Percentiles rank a stretch among this genome's conserved stretches.
Conservation (phyloP, 1,140 invertebrate species). For the Asbolus verrucosus region DNA sequence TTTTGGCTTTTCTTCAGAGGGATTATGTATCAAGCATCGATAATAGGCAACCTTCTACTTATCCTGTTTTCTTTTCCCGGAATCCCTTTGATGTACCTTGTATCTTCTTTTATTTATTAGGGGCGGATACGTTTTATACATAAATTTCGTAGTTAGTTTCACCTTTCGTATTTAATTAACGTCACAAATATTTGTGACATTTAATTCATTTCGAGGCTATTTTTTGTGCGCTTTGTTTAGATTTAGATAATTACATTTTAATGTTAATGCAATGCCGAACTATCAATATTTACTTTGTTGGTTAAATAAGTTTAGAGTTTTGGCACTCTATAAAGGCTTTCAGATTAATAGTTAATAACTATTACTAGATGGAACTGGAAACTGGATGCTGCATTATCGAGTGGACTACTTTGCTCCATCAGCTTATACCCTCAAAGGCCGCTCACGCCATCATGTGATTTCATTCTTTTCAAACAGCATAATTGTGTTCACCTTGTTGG, state of each 20-base stretch:
- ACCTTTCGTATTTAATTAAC: constrained; percentile 19
- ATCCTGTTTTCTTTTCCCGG: constrained; percentile 17
- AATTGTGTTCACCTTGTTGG: constrained; percentile 22
- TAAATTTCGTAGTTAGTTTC: constrained; percentile 26
- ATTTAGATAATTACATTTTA: constrained; percentile 6
- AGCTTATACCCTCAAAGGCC: constrained; percentile 24
- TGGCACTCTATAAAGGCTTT: too few species aligned
- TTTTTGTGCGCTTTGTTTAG: not conserved
- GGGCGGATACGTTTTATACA: constrained; percentile 9
- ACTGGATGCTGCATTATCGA: too few species aligned
- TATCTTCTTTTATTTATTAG: constrained; percentile 20
- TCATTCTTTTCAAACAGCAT: constrained; percentile 17
- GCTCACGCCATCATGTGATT: constrained; percentile 1
- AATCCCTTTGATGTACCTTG: constrained; percentile 12
- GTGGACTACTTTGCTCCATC: constrained; percentile 8
- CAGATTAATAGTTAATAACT: too few species aligned
- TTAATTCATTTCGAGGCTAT: constrained; percentile 11
- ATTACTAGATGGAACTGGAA: too few species aligned
- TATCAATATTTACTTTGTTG: not conserved
- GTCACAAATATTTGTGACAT: constrained; percentile 26
- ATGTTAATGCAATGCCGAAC: not conserved
- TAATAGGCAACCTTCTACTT: constrained; percentile 28
- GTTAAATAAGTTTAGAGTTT: too few species aligned
- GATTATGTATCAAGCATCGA: constrained; percentile 30
- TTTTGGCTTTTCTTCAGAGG: constrained; percentile 11